Base-by-base conservation (phyloP, 2,888 invertebrate species). In the Lepidochrysops patricia region DNA sequence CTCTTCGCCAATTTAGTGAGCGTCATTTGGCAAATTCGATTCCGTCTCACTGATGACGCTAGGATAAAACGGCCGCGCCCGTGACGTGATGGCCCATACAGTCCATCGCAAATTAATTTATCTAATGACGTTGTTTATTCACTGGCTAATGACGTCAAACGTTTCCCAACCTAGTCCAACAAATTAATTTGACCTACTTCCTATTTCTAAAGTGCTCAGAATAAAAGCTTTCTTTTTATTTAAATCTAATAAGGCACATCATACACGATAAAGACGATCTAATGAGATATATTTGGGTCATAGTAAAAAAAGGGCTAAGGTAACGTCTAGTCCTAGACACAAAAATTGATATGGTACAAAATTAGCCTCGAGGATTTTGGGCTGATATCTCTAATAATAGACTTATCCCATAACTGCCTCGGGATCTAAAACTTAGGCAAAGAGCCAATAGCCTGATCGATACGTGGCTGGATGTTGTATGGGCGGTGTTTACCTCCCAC, bases 1-100 rank as follows among this genome's bases (percentile, higher is more conserved):
- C 80, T 82, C 77, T 79, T 79, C 75, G 80, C 75, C 80, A 84
- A 82, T 85, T 84, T 80, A 79, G 81, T 79, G 80, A 81, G 74
- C 80, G 79, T 84, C 80, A 82, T 84, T 86, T 85, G 77, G 80
- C 78, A 80, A 83, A 84, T 82, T 84, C 79, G 82, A 87, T 87
- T 83, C 79, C 81, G 77, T 81, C 75, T 75, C 76, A 80, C 80
- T 80, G 79, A 73, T 74, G 70, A 74, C 73, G 73, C 74, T 75
- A 76, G 80, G 79, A 83, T 84, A 82, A 83, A 86, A 72, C 82
- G 80, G 82, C 73, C 86, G 86, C 84, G 80, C 72, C 74, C 77
- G 72, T 83, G 83, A 84, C 79, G 77, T 76, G 78, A 73, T 74
- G 69, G 67, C 64, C 68, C 67, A 63, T 50, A 64, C 73, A 73